Evolutionary conservation across 2,888 invertebrate genomes (phyloP).

Genomic region (Ferrisia virgata): DNA sequence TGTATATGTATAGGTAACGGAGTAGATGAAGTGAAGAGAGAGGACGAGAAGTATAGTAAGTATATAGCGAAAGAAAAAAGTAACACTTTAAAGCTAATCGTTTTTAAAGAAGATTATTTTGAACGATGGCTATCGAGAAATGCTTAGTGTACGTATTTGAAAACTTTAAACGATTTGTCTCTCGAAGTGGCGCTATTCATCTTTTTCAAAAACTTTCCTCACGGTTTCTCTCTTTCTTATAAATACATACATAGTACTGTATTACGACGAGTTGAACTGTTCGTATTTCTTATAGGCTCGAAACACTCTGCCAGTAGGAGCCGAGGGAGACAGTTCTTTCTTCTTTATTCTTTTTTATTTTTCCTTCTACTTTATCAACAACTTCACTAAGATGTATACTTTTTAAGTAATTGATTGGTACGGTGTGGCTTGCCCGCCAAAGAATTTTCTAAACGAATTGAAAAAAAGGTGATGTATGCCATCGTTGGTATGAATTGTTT

Average conservation of each 20-base stretch:
- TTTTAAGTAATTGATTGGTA: not conserved
- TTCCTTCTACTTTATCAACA: too few species aligned
- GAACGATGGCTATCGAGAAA: conserved; percentile 40
- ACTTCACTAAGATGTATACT: too few species aligned
- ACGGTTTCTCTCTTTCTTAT: too few species aligned
- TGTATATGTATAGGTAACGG: too few species aligned
- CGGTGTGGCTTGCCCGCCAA: not conserved
- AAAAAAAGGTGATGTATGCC: too few species aligned
- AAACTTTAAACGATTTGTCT: conserved; percentile 38
- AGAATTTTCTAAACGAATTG: not conserved
- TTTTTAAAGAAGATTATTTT: conserved; percentile 38
- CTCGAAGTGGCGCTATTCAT: conserved; percentile 11
- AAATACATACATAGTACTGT: too few species aligned
- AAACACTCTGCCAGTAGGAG: too few species aligned
- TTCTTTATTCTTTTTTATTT: not conserved
- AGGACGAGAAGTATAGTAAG: not conserved
- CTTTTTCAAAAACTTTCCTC: conserved; percentile 38
- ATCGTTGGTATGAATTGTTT: not conserved
- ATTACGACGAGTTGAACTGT: too few species aligned
- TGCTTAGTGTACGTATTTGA: conserved; percentile 30
- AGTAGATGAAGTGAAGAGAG: not conserved
- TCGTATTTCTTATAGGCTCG: too few species aligned
- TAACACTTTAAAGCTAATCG: conserved; percentile 45
- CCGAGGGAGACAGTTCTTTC: not conserved
- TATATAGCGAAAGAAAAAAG: conserved; percentile 18